Evolutionary conservation across 2,888 invertebrate species (phyloP).

Genomic region (Napeogenes inachia): DNA sequence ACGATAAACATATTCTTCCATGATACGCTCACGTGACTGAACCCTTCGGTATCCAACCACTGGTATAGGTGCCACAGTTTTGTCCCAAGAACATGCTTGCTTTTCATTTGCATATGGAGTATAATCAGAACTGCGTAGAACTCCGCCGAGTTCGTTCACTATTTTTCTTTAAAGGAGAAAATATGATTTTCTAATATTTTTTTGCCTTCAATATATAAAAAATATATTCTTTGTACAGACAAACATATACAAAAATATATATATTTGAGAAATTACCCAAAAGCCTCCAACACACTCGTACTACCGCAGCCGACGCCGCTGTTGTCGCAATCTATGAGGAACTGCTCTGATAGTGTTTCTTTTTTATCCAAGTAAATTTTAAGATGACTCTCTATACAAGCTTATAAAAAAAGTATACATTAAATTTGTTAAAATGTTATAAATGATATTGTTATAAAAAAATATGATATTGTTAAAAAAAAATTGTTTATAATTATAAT

Average conservation of each 20-base stretch:
- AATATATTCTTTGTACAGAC: not conserved
- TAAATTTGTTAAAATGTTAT: conserved; percentile 2
- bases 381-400: conserved; percentile 38
- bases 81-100: conserved; percentile 31
- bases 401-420: conserved; percentile 26
- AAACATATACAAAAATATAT: not conserved
- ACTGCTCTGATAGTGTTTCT: conserved; percentile 38
- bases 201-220: not conserved
- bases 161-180: conserved; percentile 34
- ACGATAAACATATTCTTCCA: conserved; percentile 31
- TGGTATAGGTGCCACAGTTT: conserved; percentile 23
- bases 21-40: conserved; percentile 33
- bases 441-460: too few species aligned
- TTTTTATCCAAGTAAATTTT: conserved; percentile 25
- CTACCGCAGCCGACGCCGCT: conserved; percentile 28
- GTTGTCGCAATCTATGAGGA: conserved; percentile 38
- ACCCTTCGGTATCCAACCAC: conserved; percentile 39
- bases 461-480: too few species aligned
- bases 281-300: conserved; percentile 29
- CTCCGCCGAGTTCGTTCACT: conserved; percentile 39
- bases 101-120: conserved; percentile 26
- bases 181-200: not conserved
- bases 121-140: conserved; percentile 37
- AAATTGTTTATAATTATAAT: not conserved
- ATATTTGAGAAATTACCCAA: conserved; percentile 28